phyloP scores from a whole-genome alignment of 2,113 vertebrate genomes.

The Penelope pileata region DNA sequence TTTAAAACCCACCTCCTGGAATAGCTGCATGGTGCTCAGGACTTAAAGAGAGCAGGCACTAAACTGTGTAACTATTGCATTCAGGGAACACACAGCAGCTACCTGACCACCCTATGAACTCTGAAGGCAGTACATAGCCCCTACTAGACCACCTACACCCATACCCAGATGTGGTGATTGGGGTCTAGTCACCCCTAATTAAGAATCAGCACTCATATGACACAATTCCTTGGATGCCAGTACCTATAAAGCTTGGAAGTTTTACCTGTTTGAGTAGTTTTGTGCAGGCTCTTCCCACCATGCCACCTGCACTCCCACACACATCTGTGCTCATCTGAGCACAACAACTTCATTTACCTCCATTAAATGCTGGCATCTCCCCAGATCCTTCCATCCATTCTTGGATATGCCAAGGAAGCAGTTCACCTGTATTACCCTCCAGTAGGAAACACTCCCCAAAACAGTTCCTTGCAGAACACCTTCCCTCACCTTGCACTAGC shows the following conservation, averaged over 20 bases:
- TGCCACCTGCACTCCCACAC: neutral
- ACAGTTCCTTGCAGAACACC: neutral
- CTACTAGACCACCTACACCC: neutral
- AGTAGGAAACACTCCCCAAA: neutral
- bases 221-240: neutral
- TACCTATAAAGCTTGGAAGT: neutral
- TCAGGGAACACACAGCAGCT: neutral
- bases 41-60: neutral
- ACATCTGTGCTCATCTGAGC: fast-evolving
- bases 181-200: neutral
- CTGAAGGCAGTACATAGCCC: neutral
- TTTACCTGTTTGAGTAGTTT: neutral
- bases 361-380: neutral
- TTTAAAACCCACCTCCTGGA: neutral
- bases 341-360: neutral
- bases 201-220: neutral
- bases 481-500: neutral
- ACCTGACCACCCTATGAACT: neutral
- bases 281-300: neutral
- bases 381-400: neutral
- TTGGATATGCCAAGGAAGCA: neutral
- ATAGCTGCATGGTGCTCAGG: neutral
- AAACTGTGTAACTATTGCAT: neutral
- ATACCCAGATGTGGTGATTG: neutral
- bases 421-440: neutral